These are phyloP conservation scores for Eciton burchellii DNA, from an alignment of 1,140 invertebrate species.

Conservation along the genomic window DNA sequence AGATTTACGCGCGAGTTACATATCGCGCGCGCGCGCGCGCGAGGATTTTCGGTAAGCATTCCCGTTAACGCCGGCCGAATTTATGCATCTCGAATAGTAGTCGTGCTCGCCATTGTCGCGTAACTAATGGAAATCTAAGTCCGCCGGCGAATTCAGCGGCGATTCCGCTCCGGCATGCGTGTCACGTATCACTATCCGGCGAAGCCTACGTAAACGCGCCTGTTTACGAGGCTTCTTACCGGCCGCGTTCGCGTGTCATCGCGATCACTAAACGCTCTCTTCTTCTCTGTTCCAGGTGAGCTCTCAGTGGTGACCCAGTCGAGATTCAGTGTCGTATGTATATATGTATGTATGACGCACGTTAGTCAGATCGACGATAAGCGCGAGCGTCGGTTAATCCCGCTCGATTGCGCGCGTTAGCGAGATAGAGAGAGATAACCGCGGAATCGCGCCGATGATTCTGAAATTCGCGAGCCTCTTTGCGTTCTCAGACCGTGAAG, in stretches of 20 bases:
- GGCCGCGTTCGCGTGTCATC: constrained; percentile 33
- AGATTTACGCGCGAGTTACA: constrained; percentile 32
- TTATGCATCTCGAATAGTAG: constrained; percentile 79
- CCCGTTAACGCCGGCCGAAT: constrained; percentile 57
- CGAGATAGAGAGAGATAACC: background rate
- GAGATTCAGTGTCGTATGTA: constrained; percentile 27
- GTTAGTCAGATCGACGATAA: constrained; percentile 49
- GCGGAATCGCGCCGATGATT: constrained; percentile 15
- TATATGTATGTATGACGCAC: constrained; percentile 25
- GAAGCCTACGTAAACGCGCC: constrained; percentile 82
- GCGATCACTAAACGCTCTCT: constrained; percentile 59
- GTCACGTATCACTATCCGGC: constrained; percentile 84
- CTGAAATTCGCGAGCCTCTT: constrained; percentile 9
- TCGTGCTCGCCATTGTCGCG: constrained; percentile 79
- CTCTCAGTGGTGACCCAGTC: constrained; percentile 20
- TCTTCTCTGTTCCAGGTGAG: constrained; percentile 80
- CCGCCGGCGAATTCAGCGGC: constrained; percentile 79
- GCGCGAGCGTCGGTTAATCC: constrained; percentile 31
- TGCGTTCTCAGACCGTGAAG: background rate
- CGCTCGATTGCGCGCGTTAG: constrained; percentile 14
- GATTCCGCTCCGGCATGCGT: constrained; percentile 81
- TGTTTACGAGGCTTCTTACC: constrained; percentile 81
- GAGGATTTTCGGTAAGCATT: constrained; percentile 42
- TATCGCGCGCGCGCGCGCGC: constrained; percentile 1
- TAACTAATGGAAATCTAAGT: constrained; percentile 84